These are phyloP conservation scores for Pachypanchax playfairii DNA, from an alignment of 2,113 vertebrate genomes.

Conservation along the genomic window DNA sequence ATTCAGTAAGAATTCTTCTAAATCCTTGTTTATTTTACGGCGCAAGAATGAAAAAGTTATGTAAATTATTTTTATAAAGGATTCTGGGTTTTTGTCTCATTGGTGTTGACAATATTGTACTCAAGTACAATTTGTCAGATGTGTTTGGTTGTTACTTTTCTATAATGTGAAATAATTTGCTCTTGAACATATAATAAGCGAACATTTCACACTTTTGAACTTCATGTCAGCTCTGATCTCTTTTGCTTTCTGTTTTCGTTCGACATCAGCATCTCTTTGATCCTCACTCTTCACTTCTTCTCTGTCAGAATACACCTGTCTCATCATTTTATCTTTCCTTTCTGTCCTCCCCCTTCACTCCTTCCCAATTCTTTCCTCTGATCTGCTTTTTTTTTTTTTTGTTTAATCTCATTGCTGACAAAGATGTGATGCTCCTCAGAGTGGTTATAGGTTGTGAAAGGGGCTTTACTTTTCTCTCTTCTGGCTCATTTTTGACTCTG, in stretches of 20 bases:
- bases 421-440: constrained; percentile 6
- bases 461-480: constrained; percentile 5
- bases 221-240: constrained; percentile 26
- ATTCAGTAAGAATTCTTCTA: constrained; percentile 12
- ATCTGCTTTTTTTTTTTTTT: constrained; percentile 13
- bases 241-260: constrained; percentile 43
- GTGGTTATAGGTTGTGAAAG: constrained; percentile 13
- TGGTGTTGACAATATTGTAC: neutral
- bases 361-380: constrained; percentile 23
- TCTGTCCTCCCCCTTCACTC: constrained; percentile 39
- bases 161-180: constrained; percentile 10
- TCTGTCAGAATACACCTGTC: constrained; percentile 37
- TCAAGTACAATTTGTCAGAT: constrained; percentile 19
- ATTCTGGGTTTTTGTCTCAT: constrained; percentile 20
- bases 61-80: neutral
- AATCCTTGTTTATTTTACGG: constrained; percentile 8
- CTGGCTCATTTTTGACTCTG: constrained; percentile 9
- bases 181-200: constrained; percentile 22
- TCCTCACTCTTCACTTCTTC: constrained; percentile 26
- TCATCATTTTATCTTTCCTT: constrained; percentile 12
- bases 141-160: no score
- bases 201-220: constrained; percentile 36
- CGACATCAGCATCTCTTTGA: constrained; percentile 47
- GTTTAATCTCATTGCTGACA: constrained; percentile 20
- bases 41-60: neutral